Evolutionary conservation across 2,797 vertebrate species (phyloP), one percentile per base, ranked within the genome.

Genomic region (Poeciliopsis gracilis): DNA sequence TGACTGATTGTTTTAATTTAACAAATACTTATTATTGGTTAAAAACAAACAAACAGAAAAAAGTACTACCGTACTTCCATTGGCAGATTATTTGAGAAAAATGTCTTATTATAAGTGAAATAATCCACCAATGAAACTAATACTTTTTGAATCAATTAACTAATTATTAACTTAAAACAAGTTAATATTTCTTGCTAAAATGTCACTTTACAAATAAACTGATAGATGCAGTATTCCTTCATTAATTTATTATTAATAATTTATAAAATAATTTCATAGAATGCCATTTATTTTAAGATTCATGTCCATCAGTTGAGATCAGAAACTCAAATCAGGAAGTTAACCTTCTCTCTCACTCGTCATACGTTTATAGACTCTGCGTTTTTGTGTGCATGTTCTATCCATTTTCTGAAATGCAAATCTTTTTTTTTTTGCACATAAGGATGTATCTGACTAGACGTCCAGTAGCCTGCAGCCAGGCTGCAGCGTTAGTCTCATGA

Each of bases 401-500:
- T 43, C 53, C 80, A 71, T 53, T 72, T 73, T 57, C 51, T 79
- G 5, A 76, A 87, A 89, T 81, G 78, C 81, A 87, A 57, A 79
- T 77, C 1, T 38, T n/a, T 63, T 49, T 33, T n/a, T 33, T 49
- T 33, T n/a, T 33, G 36, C 45, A 72, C 73, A 80, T 46, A 76
- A 10, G 80, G 11, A 85, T 46, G 61, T 53, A 82, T 66, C 76
- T 41, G 15, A 10, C 57, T 38, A 73, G 25, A 79, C 70, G 78
- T 70, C 80, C 86, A 86, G 85, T 85, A 89, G 82, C 76, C 75
- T 70, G 71, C 59, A 90, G 85, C 57, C 80, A 79, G 81, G 87
- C 78, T 92, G 75, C 77, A 82, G 69, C 83, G 81, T 84, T 75
- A 77, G 86, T 84, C 85, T 89, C 86, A 75, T 77, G 83, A 86